A percentile compares a stretch with the other conserved stretches of the same genome.
These are phyloP conservation scores for Anastrepha obliqua DNA, from an alignment of 1,140 invertebrate genomes.

Conservation along the genomic window DNA sequence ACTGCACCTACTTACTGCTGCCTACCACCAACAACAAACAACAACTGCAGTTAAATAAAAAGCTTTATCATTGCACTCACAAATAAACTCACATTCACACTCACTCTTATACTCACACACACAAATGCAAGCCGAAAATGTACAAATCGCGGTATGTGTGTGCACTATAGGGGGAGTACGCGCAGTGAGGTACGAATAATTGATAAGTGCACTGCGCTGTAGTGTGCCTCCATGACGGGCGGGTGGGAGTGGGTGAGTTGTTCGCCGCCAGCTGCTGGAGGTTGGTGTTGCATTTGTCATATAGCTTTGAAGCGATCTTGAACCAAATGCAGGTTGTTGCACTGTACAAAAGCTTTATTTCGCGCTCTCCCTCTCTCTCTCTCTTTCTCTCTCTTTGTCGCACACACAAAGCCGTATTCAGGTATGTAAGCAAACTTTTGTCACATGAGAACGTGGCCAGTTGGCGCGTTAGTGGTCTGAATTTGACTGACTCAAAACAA, in stretches of 20 bases:
- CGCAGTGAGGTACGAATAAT: too few species aligned
- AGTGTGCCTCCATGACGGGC: neutral
- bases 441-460: slow-evolving; percentile 20
- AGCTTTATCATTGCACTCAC: neutral
- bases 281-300: slow-evolving; percentile 19
- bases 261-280: slow-evolving; percentile 6
- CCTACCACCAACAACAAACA: neutral
- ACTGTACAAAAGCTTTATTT: neutral
- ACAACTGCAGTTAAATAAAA: neutral
- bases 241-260: neutral
- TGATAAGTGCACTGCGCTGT: neutral
- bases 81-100: neutral
- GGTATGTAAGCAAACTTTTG: neutral
- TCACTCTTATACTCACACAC: neutral
- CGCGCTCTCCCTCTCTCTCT: neutral
- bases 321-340: slow-evolving; percentile 49
- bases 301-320: slow-evolving; percentile 46
- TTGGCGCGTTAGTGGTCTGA: neutral
- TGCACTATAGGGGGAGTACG: neutral
- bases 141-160: neutral
- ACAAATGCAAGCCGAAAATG: neutral
- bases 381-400: neutral
- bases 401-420: neutral
- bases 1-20: neutral
- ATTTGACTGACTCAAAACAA: neutral